Percentiles rank a stretch among this genome's conserved stretches.
phyloP scores from a whole-genome alignment of 2,113 vertebrate species.

The Nipponia nippon region DNA sequence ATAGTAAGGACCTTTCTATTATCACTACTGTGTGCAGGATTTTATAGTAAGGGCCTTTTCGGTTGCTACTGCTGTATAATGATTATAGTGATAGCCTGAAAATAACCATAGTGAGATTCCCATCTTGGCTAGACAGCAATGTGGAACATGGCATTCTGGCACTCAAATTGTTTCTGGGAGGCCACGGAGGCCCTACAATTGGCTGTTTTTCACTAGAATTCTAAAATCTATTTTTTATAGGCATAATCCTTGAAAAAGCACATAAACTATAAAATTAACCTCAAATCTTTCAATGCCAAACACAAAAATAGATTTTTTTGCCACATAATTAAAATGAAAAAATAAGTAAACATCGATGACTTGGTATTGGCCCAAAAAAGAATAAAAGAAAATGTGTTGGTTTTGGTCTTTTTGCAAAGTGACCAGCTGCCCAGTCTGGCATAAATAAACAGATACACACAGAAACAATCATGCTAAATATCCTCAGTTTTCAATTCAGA shows the following conservation, averaged over 20 bases:
- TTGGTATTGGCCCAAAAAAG: neutral
- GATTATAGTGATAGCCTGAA: neutral
- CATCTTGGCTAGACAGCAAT: neutral
- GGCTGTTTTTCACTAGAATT: neutral
- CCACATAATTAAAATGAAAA: neutral
- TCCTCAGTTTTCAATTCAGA: neutral
- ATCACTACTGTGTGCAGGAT: neutral
- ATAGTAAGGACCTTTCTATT: neutral
- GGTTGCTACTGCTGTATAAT: neutral
- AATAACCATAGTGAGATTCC: neutral
- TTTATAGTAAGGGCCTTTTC: neutral
- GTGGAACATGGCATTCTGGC: neutral
- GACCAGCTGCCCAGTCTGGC: neutral
- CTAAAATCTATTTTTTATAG: neutral
- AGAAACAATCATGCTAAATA: neutral
- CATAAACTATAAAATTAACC: neutral
- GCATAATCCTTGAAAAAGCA: neutral
- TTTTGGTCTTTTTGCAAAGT: neutral
- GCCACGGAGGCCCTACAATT: neutral
- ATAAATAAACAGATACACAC: neutral
- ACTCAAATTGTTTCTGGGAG: neutral
- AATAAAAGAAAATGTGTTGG: neutral
- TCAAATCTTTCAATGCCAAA: neutral
- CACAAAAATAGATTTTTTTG: neutral
- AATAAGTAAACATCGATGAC: neutral